Evolutionary conservation across 2,888 invertebrate genomes (phyloP).

Genomic region (Clanis bilineata): DNA sequence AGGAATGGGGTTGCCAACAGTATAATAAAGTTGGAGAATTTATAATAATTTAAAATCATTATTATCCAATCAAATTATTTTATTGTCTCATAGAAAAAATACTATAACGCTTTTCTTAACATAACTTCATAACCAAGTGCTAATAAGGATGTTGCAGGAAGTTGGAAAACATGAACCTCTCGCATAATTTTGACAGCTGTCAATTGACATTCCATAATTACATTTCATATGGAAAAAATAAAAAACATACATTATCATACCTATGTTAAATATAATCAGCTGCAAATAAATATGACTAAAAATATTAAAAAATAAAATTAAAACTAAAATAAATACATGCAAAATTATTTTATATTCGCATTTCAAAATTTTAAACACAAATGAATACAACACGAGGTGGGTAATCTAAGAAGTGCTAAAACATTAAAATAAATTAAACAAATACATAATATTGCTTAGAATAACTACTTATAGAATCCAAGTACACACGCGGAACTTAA

Average conservation of each 20-base stretch:
- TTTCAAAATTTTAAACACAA: background rate
- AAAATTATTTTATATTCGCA: background rate
- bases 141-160: conserved; percentile 2
- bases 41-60: background rate
- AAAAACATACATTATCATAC: background rate
- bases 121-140: conserved; percentile 3
- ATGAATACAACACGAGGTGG: background rate
- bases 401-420: conserved; percentile 3
- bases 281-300: conserved; percentile 13
- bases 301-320: conserved; percentile 4
- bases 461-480: too few species aligned
- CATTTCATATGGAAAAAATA: background rate
- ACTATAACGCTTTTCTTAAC: background rate
- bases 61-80: background rate
- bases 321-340: conserved; percentile 13
- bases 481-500: too few species aligned
- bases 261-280: conserved; percentile 1
- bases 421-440: conserved; percentile 12
- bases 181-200: background rate
- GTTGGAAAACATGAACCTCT: background rate
- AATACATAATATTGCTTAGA: too few species aligned
- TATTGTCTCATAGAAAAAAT: background rate
- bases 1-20: too few species aligned
- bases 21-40: background rate
- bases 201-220: background rate